Evolutionary conservation across 2,113 vertebrate species (phyloP).

Genomic region (Edolisoma coerulescens): DNA sequence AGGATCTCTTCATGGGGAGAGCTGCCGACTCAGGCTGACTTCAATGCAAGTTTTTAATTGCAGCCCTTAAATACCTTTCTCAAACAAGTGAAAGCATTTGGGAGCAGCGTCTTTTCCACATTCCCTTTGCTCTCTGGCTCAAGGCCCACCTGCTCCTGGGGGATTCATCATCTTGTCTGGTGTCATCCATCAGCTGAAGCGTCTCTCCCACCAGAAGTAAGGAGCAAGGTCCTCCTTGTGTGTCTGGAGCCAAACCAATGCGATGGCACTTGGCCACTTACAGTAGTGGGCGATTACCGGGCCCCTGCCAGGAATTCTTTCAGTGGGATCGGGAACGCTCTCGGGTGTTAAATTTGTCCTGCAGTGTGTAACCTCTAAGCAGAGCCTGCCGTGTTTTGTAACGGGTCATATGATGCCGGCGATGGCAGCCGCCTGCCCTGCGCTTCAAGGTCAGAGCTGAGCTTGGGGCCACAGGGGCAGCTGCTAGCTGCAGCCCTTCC

Average conservation of each 20-base stretch:
- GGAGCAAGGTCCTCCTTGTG: background rate
- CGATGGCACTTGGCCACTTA: background rate
- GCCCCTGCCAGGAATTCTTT: slow-evolving; percentile 49
- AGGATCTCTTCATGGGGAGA: background rate
- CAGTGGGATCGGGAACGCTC: background rate
- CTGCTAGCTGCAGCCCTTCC: background rate
- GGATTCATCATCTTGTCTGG: background rate
- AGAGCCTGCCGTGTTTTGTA: background rate
- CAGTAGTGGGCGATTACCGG: slow-evolving; percentile 44
- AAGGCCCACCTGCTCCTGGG: background rate
- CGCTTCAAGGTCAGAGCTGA: background rate
- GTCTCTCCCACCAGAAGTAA: background rate
- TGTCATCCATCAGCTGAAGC: background rate
- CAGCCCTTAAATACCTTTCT: background rate
- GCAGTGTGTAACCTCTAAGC: background rate
- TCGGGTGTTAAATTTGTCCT: slow-evolving; percentile 50
- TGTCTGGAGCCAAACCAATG: background rate
- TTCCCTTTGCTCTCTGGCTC: background rate
- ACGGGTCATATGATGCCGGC: slow-evolving; percentile 10
- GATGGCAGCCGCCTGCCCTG: background rate
- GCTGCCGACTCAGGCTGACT: background rate
- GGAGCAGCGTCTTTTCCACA: background rate
- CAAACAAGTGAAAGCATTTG: background rate
- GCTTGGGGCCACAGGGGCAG: background rate
- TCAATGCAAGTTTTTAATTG: background rate